Evolutionary conservation across 2,888 invertebrate species (phyloP).

Genomic region (Hipparchia sbordonii): DNA sequence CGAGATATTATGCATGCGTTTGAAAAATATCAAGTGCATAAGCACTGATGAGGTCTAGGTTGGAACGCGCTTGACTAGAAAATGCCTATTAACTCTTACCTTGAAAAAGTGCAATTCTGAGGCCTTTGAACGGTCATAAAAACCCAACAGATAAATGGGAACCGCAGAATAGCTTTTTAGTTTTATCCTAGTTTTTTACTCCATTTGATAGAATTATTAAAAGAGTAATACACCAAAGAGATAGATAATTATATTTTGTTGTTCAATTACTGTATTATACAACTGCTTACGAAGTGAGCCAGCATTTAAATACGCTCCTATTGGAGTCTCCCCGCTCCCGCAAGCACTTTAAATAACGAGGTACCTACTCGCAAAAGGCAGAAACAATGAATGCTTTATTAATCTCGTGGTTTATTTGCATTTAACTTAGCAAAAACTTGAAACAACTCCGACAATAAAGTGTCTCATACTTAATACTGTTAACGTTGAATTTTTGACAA

Average conservation of each 20-base stretch:
- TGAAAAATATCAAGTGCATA: no score
- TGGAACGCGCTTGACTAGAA: background rate
- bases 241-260: background rate
- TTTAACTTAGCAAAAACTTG: constrained; percentile 20
- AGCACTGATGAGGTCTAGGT: no score
- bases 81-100: no score
- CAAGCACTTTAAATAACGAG: constrained; percentile 26
- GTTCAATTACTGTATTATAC: constrained; percentile 12
- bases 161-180: background rate
- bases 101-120: no score
- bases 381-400: constrained; percentile 20
- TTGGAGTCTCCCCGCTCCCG: background rate
- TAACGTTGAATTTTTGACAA: no score
- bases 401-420: constrained; percentile 16
- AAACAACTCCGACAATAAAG: constrained; percentile 1
- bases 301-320: constrained; percentile 14
- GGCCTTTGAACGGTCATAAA: no score
- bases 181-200: background rate
- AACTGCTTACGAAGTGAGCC: constrained; percentile 11
- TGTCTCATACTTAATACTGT: background rate
- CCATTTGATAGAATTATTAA: background rate
- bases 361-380: constrained; percentile 16
- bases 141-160: background rate
- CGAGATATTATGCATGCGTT: no score
- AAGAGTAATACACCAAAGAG: background rate